Percentiles rank a stretch among this genome's conserved stretches.
Evolutionary conservation across 2,797 vertebrate genomes (phyloP).

Genomic region (Xenentodon cancila): DNA sequence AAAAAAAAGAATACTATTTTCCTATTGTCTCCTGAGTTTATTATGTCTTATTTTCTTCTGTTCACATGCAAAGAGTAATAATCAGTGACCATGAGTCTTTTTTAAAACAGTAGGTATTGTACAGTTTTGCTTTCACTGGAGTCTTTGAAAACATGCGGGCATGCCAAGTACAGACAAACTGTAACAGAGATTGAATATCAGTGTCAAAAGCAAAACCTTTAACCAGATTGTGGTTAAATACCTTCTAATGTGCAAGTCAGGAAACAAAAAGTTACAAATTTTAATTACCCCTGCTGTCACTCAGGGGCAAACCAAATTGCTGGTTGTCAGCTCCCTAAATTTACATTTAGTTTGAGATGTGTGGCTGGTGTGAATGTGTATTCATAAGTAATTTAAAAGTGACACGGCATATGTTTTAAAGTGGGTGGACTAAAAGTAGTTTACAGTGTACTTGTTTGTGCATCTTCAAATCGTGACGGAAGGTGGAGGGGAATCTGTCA

Average conservation of each 20-base stretch:
- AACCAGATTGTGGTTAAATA: constrained; percentile 16
- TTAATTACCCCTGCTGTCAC: constrained; percentile 43
- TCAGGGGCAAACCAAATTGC: constrained; percentile 17
- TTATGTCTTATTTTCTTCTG: no score
- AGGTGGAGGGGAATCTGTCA: constrained; percentile 10
- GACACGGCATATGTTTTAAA: background rate
- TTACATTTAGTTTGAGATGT: constrained; percentile 7
- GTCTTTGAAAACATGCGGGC: background rate
- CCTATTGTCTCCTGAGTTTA: no score
- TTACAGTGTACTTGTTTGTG: background rate
- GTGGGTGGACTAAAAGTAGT: no score
- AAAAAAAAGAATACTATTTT: no score
- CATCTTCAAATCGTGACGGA: constrained; percentile 2
- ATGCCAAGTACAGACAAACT: constrained; percentile 14
- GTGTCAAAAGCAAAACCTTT: constrained; percentile 17
- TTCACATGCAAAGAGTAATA: no score
- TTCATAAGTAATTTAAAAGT: constrained; percentile 7
- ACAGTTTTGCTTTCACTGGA: no score
- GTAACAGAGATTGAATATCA: constrained; percentile 14
- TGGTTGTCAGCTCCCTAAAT: constrained; percentile 9
- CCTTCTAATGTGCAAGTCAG: constrained; percentile 14
- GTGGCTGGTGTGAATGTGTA: background rate
- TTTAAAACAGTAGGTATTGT: no score
- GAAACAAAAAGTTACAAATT: constrained; percentile 17
- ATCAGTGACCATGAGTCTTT: no score